phyloP scores from a whole-genome alignment of 2,888 invertebrate species.

The Zele albiditarsus region DNA sequence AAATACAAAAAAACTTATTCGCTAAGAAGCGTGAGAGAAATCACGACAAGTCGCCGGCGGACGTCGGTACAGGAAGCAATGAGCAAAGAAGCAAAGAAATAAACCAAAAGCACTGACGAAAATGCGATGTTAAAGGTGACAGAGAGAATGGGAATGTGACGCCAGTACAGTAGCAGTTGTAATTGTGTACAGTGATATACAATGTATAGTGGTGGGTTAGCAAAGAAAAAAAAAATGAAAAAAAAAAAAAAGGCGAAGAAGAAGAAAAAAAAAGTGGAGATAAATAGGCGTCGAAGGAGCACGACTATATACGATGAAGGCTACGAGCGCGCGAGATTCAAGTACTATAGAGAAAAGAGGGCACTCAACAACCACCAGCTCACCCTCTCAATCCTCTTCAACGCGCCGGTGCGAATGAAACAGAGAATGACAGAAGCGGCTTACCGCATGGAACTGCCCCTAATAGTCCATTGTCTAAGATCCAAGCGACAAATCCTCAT shows the following conservation, averaged over 20 bases:
- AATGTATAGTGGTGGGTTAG: not conserved
- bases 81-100: constrained; percentile 17
- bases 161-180: not conserved
- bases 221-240: no score
- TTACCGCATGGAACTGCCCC: constrained; percentile 65
- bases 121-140: constrained; percentile 16
- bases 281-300: constrained; percentile 48
- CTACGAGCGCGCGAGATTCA: constrained; percentile 29
- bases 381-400: constrained; percentile 46
- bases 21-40: constrained; percentile 19
- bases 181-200: not conserved
- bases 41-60: constrained; percentile 75
- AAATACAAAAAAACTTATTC: not conserved
- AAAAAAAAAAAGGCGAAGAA: no score
- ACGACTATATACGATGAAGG: constrained; percentile 15
- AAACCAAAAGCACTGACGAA: not conserved
- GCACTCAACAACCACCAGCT: constrained; percentile 44
- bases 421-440: constrained; percentile 56
- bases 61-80: constrained; percentile 50
- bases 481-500: constrained; percentile 60
- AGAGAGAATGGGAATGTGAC: constrained; percentile 25
- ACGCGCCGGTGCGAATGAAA: constrained; percentile 15
- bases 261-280: constrained; percentile 36
- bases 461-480: constrained; percentile 71
- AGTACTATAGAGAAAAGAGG: constrained; percentile 41